Conservation (phyloP, 2,888 invertebrate genomes). For the Sesia bembeciformis region DNA sequence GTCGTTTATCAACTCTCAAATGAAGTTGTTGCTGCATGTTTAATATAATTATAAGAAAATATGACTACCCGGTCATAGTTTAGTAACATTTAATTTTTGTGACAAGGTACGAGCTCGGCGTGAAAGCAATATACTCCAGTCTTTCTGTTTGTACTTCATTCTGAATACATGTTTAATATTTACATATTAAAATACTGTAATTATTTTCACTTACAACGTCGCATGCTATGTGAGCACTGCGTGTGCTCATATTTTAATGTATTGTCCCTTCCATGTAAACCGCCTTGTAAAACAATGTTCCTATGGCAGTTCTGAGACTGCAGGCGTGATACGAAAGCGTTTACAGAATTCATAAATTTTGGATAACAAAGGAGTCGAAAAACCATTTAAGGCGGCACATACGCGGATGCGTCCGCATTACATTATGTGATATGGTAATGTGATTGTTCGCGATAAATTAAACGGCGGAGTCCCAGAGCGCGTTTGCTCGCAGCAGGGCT, state of each 20-base stretch:
- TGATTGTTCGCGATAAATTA: slow-evolving; percentile 70
- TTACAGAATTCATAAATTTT: slow-evolving; percentile 64
- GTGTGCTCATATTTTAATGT: slow-evolving; percentile 20
- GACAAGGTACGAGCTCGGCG: too few relatives aligned
- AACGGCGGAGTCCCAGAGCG: slow-evolving; percentile 39
- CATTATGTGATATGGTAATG: slow-evolving; percentile 72
- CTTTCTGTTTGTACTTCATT: too few relatives aligned
- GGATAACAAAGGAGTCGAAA: slow-evolving; percentile 64
- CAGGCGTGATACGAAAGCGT: slow-evolving; percentile 51
- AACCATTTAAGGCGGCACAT: slow-evolving; percentile 62
- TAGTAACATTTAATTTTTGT: too few relatives aligned
- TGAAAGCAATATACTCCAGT: too few relatives aligned
- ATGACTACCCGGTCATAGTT: too few relatives aligned
- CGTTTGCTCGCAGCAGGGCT: slow-evolving; percentile 52
- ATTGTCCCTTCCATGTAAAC: slow-evolving; percentile 31
- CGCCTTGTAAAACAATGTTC: slow-evolving; percentile 47
- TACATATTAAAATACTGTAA: too few relatives aligned
- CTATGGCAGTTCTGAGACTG: slow-evolving; percentile 32
- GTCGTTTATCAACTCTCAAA: too few relatives aligned
- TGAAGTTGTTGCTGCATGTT: too few relatives aligned
- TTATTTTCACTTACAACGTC: too few relatives aligned
- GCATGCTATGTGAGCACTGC: too few relatives aligned
- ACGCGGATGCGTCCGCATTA: slow-evolving; percentile 60
- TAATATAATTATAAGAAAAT: too few relatives aligned
- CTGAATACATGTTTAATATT: too few relatives aligned